Conservation (phyloP, 2,888 invertebrate species). For the Megastigmus dorsalis region DNA sequence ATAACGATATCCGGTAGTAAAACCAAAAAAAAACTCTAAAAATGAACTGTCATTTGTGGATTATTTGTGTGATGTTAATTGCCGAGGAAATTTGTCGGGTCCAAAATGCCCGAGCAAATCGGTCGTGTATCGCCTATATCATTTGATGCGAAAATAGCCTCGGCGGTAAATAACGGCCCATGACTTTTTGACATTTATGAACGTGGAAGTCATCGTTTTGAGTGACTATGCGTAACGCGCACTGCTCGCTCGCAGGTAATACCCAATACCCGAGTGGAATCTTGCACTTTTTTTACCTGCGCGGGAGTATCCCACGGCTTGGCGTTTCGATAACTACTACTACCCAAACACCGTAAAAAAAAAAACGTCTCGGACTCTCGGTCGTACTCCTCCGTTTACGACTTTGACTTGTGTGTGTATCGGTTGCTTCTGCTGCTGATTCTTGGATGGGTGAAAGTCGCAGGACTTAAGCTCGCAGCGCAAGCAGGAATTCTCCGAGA, state of each 20-base stretch:
- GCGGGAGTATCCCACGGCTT: slow-evolving; percentile 27
- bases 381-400: slow-evolving; percentile 64
- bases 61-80: slow-evolving; percentile 38
- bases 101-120: not conserved
- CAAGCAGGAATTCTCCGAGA: slow-evolving; percentile 44
- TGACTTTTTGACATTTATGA: slow-evolving; percentile 50
- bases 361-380: slow-evolving; percentile 57
- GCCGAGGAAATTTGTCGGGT: not conserved
- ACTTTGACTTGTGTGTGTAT: slow-evolving; percentile 60
- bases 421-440: not conserved
- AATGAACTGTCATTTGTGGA: slow-evolving; percentile 16
- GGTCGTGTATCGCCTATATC: not conserved
- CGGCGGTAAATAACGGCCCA: slow-evolving; percentile 42
- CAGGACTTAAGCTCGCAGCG: slow-evolving; percentile 34
- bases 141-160: slow-evolving; percentile 27
- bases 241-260: slow-evolving; percentile 35
- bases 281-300: slow-evolving; percentile 34
- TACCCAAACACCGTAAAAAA: slow-evolving; percentile 71
- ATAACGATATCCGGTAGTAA: no score
- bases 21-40: not conserved
- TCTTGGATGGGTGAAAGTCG: slow-evolving; percentile 69
- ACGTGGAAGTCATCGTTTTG: slow-evolving; percentile 46
- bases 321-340: slow-evolving; percentile 45
- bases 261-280: not conserved
- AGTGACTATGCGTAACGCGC: slow-evolving; percentile 50